A percentile compares a stretch with the other conserved stretches of the same genome.
These are phyloP conservation scores for Pasiphila rectangulata DNA, from an alignment of 2,888 invertebrate species.

Conservation along the genomic window DNA sequence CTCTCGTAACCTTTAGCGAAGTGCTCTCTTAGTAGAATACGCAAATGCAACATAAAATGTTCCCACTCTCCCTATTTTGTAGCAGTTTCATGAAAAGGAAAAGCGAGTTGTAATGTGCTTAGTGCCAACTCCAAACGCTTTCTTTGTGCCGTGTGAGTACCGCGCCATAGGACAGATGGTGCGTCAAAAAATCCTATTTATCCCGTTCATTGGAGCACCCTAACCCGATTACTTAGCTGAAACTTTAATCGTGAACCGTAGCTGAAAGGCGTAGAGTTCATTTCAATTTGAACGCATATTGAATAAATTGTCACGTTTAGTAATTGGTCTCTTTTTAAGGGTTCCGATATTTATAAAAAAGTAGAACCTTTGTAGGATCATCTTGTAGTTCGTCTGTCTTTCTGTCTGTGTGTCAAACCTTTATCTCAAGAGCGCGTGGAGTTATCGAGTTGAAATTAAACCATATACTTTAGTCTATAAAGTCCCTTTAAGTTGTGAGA, in stretches of 20 bases:
- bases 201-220: slow-evolving; percentile 19
- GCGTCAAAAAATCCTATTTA: slow-evolving; percentile 27
- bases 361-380: no score
- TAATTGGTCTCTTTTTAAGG: not conserved
- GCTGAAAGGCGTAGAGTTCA: not conserved
- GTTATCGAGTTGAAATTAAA: no score
- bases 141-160: slow-evolving; percentile 4
- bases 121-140: not conserved
- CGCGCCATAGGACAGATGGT: slow-evolving; percentile 14
- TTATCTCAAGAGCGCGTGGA: no score
- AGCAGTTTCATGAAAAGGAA: not conserved
- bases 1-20: no score
- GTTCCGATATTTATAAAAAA: no score
- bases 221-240: slow-evolving; percentile 16
- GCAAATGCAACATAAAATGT: no score
- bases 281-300: not conserved
- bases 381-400: no score
- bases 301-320: not conserved
- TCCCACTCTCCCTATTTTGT: no score
- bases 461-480: no score
- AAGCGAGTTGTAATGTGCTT: slow-evolving; percentile 1
- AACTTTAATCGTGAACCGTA: not conserved
- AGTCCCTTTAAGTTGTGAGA: no score
- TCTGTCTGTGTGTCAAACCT: no score
- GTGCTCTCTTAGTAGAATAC: no score